phyloP scores from a whole-genome alignment of 2,888 invertebrate genomes.

The Elegia similella region DNA sequence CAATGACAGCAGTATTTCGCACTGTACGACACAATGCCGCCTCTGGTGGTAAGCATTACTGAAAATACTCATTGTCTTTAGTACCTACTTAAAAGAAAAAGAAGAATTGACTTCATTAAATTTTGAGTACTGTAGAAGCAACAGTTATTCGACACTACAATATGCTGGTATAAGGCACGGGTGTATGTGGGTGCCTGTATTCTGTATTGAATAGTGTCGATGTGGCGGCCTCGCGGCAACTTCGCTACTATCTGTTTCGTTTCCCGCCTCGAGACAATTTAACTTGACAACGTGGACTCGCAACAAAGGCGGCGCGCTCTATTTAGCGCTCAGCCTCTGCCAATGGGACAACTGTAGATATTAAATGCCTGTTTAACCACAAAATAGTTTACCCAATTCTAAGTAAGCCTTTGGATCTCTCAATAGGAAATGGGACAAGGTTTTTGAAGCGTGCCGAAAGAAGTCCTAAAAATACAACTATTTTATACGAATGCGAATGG shows the following conservation, averaged over 20 bases:
- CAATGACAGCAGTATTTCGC: too few relatives aligned
- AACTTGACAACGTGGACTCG: conserved; percentile 73
- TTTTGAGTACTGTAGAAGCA: conserved; percentile 18
- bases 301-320: conserved; percentile 71
- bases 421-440: neutral
- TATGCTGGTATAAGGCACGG: conserved; percentile 16
- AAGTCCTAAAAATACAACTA: conserved; percentile 4
- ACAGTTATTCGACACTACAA: conserved; percentile 25
- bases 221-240: conserved; percentile 65
- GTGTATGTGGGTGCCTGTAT: conserved; percentile 22
- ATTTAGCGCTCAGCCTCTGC: conserved; percentile 60
- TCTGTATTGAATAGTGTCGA: conserved; percentile 69
- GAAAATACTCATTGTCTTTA: too few relatives aligned
- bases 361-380: conserved; percentile 37
- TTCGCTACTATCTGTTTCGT: conserved; percentile 76
- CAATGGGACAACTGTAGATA: conserved; percentile 50
- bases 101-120: too few relatives aligned
- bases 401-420: neutral
- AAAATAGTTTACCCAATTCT: neutral
- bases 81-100: too few relatives aligned
- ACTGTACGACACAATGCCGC: too few relatives aligned
- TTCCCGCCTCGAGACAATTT: conserved; percentile 77
- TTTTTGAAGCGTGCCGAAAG: neutral
- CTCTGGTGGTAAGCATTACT: too few relatives aligned
- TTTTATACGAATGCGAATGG: conserved; percentile 11